A percentile compares a stretch with the other conserved stretches of the same genome.
Evolutionary conservation across 1,140 invertebrate genomes (phyloP).

Genomic region (Linepithema humile): DNA sequence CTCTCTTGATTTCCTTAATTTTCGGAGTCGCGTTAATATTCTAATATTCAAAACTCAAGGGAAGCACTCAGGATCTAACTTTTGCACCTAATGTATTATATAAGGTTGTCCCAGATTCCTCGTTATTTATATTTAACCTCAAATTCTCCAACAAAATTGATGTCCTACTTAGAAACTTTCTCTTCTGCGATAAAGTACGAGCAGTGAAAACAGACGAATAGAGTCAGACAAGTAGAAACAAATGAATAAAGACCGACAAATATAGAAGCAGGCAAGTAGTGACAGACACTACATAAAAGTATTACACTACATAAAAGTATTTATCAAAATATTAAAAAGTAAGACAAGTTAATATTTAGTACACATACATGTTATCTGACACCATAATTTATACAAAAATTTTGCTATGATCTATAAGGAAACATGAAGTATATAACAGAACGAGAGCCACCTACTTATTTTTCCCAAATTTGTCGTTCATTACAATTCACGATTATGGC

Average conservation of each 20-base stretch:
- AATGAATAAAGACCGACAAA: not conserved
- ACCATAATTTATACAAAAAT: not conserved
- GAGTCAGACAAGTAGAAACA: not conserved
- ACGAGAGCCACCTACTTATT: not conserved
- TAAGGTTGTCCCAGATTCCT: not conserved
- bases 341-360: conserved; percentile 2
- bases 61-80: not conserved
- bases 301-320: not conserved
- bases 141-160: not conserved
- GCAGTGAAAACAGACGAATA: not conserved
- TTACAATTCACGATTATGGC: conserved; percentile 13
- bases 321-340: not conserved
- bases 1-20: not conserved
- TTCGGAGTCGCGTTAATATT: not conserved
- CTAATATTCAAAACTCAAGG: not conserved
- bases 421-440: not conserved
- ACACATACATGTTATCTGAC: not conserved
- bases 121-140: conserved; percentile 3
- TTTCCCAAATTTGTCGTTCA: conserved; percentile 20
- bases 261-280: not conserved
- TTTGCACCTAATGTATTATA: not conserved
- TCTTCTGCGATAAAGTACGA: not conserved
- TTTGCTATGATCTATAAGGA: not conserved
- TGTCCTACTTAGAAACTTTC: not conserved
- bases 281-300: not conserved